Evolutionary conservation across 2,888 invertebrate genomes (phyloP).

Genomic region (Eudiplozoon nipponicum): DNA sequence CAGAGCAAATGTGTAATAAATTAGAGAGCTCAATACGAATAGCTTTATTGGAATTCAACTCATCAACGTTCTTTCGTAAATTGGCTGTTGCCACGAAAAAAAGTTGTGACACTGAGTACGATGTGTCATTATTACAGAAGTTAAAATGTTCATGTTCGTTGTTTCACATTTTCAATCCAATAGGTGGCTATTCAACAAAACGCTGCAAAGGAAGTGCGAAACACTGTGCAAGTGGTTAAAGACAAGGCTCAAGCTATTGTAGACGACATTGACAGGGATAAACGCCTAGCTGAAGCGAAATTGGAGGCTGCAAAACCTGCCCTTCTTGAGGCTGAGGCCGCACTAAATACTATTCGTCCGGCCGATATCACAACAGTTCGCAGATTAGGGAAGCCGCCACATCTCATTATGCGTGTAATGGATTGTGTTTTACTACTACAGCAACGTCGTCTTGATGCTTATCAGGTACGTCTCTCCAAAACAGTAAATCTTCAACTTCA

Average conservation of each 20-base stretch:
- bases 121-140: too few relatives aligned
- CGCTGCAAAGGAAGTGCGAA: conserved; percentile 27
- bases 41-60: too few relatives aligned
- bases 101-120: too few relatives aligned
- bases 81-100: too few relatives aligned
- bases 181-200: conserved; percentile 28
- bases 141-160: conserved; percentile 31
- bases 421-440: conserved; percentile 26
- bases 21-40: too few relatives aligned
- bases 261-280: conserved; percentile 25
- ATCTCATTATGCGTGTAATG: conserved; percentile 28
- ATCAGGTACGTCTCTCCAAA: too few relatives aligned
- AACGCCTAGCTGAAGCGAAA: conserved; percentile 23
- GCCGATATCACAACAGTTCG: conserved; percentile 26
- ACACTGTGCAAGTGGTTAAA: conserved; percentile 28
- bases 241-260: conserved; percentile 28
- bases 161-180: conserved; percentile 7
- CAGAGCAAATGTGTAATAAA: too few relatives aligned
- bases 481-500: too few relatives aligned
- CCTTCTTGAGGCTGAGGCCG: conserved; percentile 27
- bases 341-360: conserved; percentile 30
- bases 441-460: conserved; percentile 21
- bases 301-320: conserved; percentile 26
- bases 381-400: conserved; percentile 27
- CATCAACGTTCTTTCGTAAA: too few relatives aligned